A percentile compares a stretch with the other conserved stretches of the same genome.
Conservation (phyloP, 2,113 vertebrate genomes). For the Clarias macrocephalus region DNA sequence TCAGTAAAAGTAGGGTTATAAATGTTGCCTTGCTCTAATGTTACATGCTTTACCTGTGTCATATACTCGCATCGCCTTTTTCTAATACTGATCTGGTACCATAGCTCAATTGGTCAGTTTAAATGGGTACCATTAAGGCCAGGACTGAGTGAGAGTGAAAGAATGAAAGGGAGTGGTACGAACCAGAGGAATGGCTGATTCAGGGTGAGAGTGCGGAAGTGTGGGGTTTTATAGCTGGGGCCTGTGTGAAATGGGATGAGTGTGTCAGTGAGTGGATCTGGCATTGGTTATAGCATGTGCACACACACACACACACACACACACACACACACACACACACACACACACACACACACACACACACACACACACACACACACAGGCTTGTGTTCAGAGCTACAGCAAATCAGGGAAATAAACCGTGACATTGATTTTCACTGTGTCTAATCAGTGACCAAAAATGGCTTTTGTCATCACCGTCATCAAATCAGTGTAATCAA, state of each 20-base stretch:
- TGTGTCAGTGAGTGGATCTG: constrained; percentile 56
- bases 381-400: constrained; percentile 3
- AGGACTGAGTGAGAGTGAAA: not conserved
- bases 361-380: constrained; percentile 37
- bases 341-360: constrained; percentile 23
- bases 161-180: constrained; percentile 56
- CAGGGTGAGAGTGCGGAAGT: constrained; percentile 55
- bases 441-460: constrained; percentile 39
- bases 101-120: constrained; percentile 6
- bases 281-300: constrained; percentile 43
- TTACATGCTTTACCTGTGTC: constrained; percentile 33
- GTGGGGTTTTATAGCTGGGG: constrained; percentile 59
- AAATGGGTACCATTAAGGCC: constrained; percentile 12
- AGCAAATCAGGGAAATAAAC: constrained; percentile 41
- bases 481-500: constrained; percentile 15
- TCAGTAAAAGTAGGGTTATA: constrained; percentile 36
- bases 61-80: not conserved
- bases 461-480: constrained; percentile 11
- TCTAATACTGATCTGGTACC: constrained; percentile 14
- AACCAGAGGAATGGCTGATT: constrained; percentile 58
- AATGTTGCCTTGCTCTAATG: constrained; percentile 16
- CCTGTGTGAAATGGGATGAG: constrained; percentile 59
- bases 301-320: constrained; percentile 37
- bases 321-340: constrained; percentile 38
- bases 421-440: constrained; percentile 46